These are phyloP conservation scores for Eonycteris spelaea DNA, from an alignment of 2,113 vertebrate species.

Conservation along the genomic window DNA sequence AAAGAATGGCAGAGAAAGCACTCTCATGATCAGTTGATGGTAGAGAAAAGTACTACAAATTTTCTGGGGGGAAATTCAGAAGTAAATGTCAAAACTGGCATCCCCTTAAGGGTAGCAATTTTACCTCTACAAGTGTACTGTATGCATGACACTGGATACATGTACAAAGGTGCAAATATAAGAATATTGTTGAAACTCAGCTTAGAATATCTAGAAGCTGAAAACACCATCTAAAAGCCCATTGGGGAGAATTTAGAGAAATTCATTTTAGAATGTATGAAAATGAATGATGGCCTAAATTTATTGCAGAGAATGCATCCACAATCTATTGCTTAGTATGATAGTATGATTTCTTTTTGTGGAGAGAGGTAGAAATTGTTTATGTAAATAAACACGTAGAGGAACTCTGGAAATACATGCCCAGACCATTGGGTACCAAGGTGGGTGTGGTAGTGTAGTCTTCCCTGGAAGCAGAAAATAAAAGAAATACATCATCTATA, in stretches of 20 bases:
- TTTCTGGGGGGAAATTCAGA: not conserved
- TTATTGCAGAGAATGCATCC: not conserved
- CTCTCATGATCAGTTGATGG: not conserved
- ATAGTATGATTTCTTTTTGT: not conserved
- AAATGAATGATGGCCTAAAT: constrained; percentile 22
- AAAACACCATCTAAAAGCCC: not conserved
- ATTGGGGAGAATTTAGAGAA: not conserved
- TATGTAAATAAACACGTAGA: not conserved
- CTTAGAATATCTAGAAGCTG: not conserved
- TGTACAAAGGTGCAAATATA: not conserved
- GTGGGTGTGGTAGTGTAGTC: fast-evolving
- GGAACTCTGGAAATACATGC: not conserved
- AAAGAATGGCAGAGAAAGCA: not conserved
- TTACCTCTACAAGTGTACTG: not conserved
- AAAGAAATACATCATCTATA: not conserved
- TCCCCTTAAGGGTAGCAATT: not conserved
- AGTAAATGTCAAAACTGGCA: not conserved
- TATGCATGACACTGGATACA: not conserved
- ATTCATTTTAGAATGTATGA: not conserved
- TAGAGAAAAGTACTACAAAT: not conserved
- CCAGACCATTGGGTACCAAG: not conserved
- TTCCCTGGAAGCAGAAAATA: not conserved
- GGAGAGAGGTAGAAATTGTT: not conserved
- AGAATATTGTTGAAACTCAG: not conserved
- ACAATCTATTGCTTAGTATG: not conserved